phyloP scores from a whole-genome alignment of 2,888 invertebrate species.

The Rhagophthalmus giganteus region DNA sequence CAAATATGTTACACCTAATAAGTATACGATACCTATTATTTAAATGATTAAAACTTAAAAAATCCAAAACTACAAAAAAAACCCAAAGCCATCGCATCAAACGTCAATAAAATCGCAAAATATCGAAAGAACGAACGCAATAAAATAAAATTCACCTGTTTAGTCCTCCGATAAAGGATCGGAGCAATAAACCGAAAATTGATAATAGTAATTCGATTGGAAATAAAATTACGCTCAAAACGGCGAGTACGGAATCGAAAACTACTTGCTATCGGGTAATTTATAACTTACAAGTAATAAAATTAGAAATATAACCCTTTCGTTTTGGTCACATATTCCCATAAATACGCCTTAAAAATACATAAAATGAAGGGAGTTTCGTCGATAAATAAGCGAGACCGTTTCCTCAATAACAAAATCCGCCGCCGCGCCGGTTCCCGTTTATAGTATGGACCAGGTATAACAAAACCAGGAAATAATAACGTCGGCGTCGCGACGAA shows the following conservation, averaged over 20 bases:
- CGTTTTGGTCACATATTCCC: conserved; percentile 12
- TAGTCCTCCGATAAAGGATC: background rate
- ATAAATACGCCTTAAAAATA: conserved; percentile 29
- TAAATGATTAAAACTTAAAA: too few relatives aligned
- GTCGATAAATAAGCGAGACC: conserved; percentile 26
- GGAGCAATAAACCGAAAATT: background rate
- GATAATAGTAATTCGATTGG: background rate
- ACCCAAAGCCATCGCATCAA: too few relatives aligned
- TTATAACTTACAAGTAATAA: conserved; percentile 21
- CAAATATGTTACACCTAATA: too few relatives aligned
- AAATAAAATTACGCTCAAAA: conserved; percentile 1
- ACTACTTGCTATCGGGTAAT: conserved; percentile 15
- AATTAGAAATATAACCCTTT: conserved; percentile 26
- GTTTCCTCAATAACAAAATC: conserved; percentile 24
- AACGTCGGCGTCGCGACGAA: too few relatives aligned
- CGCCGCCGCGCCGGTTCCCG: background rate
- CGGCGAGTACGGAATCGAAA: conserved; percentile 7
- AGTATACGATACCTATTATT: too few relatives aligned
- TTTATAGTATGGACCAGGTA: conserved; percentile 1
- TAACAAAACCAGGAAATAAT: conserved; percentile 1
- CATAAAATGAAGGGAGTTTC: conserved; percentile 23
- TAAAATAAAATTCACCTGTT: background rate
- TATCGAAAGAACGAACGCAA: too few relatives aligned
- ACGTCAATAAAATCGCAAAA: too few relatives aligned
- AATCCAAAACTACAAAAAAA: too few relatives aligned